Evolutionary conservation across 2,113 vertebrate genomes (phyloP), one percentile per base, ranked within the genome.

Genomic region (Narcine bancroftii): DNA sequence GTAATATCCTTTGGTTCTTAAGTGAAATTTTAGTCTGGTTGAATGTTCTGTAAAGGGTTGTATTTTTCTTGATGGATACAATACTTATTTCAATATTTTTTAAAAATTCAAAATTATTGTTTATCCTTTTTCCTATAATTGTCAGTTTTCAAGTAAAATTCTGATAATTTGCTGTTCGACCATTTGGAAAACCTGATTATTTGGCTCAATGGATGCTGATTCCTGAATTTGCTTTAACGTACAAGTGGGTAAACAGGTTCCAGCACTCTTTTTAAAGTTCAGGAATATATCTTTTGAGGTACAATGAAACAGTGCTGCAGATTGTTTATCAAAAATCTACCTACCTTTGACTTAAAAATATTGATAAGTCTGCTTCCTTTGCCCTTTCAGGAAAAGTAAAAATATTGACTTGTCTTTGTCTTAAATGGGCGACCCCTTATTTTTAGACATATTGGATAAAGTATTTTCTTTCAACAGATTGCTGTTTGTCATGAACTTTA

Each of bases 401-500:
- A 69, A 69, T 69, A 5, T 26, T 63, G 60, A 11, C 60, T 63
- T 5, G 60, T 63, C 9, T 63, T 63, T 69, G 66, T 24, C 66
- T 69, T 69, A 69, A 69, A 26, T 69, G 3, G 19, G 17, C 26
- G 66, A 69, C 66, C 17, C 21, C 24, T 69, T 69, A 26, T 69
- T 24, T 21, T 21, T 66, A 66, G 19, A 36, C 17, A 19, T 50
- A 29, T 85, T 17, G n/a, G 19, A 6, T 85, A 36, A 85, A 83
- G 2, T 36, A 19, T 87, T n/a, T 60, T 85, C 33, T 87, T 63
- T 87, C 17, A 87, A 93, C 95, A 99, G 99, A 99, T 99, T 94
- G 99, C 98, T 42, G 98, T 99, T 42, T 99, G 99, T 93, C 98
- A 99, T 94, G 99, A 99, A 93, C 96, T 99, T 73, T 99, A 99